phyloP scores from a whole-genome alignment of 1,140 invertebrate species.

The Ericerus pela region DNA sequence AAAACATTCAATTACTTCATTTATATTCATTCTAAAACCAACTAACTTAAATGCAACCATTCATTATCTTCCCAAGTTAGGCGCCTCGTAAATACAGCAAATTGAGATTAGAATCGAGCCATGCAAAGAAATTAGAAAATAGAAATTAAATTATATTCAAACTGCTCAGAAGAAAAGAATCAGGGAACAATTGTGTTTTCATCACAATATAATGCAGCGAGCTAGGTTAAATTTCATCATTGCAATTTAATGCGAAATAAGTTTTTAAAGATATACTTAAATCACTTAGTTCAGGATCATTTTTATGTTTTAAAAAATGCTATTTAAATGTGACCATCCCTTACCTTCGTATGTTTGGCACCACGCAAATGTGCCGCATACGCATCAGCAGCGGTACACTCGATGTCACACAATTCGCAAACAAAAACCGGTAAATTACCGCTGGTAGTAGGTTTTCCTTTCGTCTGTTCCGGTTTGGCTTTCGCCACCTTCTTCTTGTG shows the following conservation, averaged over 20 bases:
- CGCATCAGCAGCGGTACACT: conserved; percentile 92
- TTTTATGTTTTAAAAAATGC: neutral
- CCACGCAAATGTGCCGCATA: conserved; percentile 96
- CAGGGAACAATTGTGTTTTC: neutral
- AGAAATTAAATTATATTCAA: neutral
- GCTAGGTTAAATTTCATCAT: neutral
- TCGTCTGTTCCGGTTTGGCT: conserved; percentile 46
- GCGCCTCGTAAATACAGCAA: too few species aligned
- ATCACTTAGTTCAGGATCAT: neutral
- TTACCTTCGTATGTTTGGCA: conserved; percentile 87
- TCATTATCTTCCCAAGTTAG: too few species aligned
- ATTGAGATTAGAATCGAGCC: too few species aligned
- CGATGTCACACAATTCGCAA: conserved; percentile 90
- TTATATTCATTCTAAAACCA: too few species aligned
- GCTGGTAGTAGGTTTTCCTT: conserved; percentile 30
- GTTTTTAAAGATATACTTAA: too few species aligned
- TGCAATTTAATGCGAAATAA: too few species aligned
- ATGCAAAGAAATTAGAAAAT: too few species aligned
- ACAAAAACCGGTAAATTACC: conserved; percentile 54
- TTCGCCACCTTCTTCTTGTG: conserved; percentile 97
- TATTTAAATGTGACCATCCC: too few species aligned
- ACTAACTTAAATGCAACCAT: too few species aligned
- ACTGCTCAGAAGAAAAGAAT: neutral
- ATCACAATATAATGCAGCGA: neutral
- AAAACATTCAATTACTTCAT: too few species aligned